Evolutionary conservation across 2,888 invertebrate genomes (phyloP), one percentile per base, ranked within the genome.

Genomic region (Macaria notata): DNA sequence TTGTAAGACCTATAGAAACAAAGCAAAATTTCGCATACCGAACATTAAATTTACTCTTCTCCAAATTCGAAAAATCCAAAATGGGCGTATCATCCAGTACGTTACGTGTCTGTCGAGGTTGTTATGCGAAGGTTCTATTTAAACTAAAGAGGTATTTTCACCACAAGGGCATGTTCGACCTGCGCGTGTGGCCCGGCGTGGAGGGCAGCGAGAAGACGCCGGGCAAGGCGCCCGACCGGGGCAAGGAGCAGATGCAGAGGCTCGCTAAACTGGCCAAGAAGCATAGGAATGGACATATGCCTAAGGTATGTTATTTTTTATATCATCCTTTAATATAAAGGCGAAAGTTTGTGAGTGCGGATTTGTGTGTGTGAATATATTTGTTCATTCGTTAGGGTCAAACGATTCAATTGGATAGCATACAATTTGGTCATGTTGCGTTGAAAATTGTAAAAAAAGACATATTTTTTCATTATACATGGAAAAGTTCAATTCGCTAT

Each of bases 221-320:
- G 0, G 98, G 97, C 0, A 97, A 97, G 83, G 95, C 95, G 0
- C 94, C 95, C 9, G 95, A 96, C 72, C 92, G 94, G 7, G 95
- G 94, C 49, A 95, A 96, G 80, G 96, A 96, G 61, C 96, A 97
- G 81, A 97, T 97, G 96, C 96, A 96, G 76, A 87, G 97, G 44
- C 89, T 99, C 1, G 95, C 96, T 0, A 98, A 98, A 89, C 87
- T 99, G 46, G 96, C 96, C 0, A 99, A 99, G 84, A 98, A 98
- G 78, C 98, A 99, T 80, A 92, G 97, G 55, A 97, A 97, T 82
- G 99, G 99, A 8, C 97, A 98, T 76, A 96, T 99, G 88, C 95
- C 96, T 38, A 97, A 98, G 92, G 95, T 93, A 73, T 60, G 84
- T 88, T 4, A 4, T n/a, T n/a, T n/a, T n/a, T n/a, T n/a, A n/a